Base-by-base conservation (phyloP, 2,113 vertebrate species). In the Callospermophilus lateralis region DNA sequence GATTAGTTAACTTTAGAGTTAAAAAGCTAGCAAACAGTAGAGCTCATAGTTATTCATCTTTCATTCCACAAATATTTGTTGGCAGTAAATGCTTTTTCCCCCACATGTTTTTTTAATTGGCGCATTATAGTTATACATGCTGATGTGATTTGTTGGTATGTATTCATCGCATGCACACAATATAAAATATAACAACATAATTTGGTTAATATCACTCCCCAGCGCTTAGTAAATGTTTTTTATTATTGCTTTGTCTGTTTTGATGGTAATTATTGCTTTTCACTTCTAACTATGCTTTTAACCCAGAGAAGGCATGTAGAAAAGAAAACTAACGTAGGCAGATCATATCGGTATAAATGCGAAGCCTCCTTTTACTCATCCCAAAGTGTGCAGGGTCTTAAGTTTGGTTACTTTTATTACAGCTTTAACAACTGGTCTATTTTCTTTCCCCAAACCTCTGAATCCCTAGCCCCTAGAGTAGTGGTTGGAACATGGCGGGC, bases 1-100 rank as follows among this genome's bases (percentile, higher is more conserved):
- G 80, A n/a, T 61, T 68, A 28, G 84, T 91, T 95, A 72, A 77
- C 11, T 92, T 84, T 45, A 85, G 53, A 11, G n/a, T 83, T 89
- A 4, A 28, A 42, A 81, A 85, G 48, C 22, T 78, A 55, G 61
- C 15, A 20, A 77, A 63, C 6, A 45, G 39, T 13, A 65, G 72
- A 90, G n/a, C 79, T 80, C 16, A 87, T 16, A 84, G 30, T 72
- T 13, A 32, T 79, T 88, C 48, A 76, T 73, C n/a, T 53, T 65
- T 39, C 24, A 45, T 58, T 53, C 61, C 42, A 48, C 39, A 77
- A 70, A 67, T 94, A 86, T 53, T 84, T 97, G 22, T 61, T 89
- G 65, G 48, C 65, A 78, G 20, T 58, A 58, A 58, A 58, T 58
- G 20, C 55, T 58, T 24, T 8, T 8, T 2, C 20, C 55, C 20